Evolutionary conservation across 2,888 invertebrate genomes (phyloP).

Genomic region (Lepidocyrtoides sp.): DNA sequence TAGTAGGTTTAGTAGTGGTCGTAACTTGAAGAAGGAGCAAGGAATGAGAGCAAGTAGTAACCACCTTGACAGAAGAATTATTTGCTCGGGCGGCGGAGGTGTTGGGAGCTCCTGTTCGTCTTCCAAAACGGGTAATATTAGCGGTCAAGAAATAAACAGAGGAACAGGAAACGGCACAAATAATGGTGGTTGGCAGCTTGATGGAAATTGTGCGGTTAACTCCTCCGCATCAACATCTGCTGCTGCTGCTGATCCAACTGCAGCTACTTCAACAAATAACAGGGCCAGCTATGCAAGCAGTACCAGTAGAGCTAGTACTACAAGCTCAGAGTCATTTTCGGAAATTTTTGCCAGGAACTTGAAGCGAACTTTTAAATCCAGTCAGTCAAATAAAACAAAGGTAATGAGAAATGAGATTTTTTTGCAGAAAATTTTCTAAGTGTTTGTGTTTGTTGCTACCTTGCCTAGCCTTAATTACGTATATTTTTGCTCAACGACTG

Average conservation of each 20-base stretch:
- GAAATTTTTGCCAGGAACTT: conserved; percentile 80
- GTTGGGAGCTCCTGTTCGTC: conserved; percentile 39
- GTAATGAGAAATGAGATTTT: conserved; percentile 59
- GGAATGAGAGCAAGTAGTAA: conserved; percentile 20
- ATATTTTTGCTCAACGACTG: neutral
- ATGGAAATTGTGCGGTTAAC: conserved; percentile 73
- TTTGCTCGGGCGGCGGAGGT: conserved; percentile 38
- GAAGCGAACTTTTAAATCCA: conserved; percentile 72
- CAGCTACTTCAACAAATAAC: neutral
- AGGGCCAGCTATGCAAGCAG: conserved; percentile 65
- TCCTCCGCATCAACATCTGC: conserved; percentile 49
- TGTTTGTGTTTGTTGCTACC: conserved; percentile 47
- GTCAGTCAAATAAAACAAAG: conserved; percentile 65
- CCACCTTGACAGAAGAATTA: conserved; percentile 76
- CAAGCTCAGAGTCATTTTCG: conserved; percentile 74
- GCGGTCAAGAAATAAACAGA: conserved; percentile 77
- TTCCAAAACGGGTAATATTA: conserved; percentile 68
- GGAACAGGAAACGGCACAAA: conserved; percentile 52
- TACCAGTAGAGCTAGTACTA: conserved; percentile 66
- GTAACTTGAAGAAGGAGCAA: conserved; percentile 43
- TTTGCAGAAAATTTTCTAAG: conserved; percentile 25
- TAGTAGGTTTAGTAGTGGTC: neutral
- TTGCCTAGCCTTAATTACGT: neutral
- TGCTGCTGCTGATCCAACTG: conserved; percentile 18
- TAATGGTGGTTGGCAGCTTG: conserved; percentile 73